Percentiles rank a stretch among this genome's conserved stretches.
Evolutionary conservation across 2,888 invertebrate genomes (phyloP).

Genomic region (Protodeltote pygarga): DNA sequence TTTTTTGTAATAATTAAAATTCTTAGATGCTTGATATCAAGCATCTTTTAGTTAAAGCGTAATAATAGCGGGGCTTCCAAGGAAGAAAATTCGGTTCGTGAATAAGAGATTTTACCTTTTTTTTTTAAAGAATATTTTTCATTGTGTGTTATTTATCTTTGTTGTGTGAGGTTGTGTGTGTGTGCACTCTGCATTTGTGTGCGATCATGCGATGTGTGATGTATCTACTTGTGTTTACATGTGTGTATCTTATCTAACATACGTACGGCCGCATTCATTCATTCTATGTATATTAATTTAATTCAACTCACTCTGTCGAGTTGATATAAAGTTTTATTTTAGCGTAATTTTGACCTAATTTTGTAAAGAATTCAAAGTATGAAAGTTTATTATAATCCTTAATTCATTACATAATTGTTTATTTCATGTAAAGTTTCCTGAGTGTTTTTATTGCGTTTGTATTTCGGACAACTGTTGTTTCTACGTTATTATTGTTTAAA

Average conservation of each 20-base stretch:
- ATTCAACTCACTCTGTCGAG: slow-evolving; percentile 42
- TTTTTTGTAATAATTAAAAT: no score
- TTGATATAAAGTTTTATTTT: slow-evolving; percentile 33
- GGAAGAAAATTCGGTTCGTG: slow-evolving; percentile 32
- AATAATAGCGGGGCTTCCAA: no score
- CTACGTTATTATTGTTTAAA: slow-evolving; percentile 21
- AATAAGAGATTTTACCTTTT: slow-evolving; percentile 1
- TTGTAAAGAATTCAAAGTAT: slow-evolving; percentile 9
- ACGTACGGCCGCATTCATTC: no score
- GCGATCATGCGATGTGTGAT: slow-evolving; percentile 6
- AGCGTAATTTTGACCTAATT: slow-evolving; percentile 22
- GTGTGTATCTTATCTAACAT: background rate
- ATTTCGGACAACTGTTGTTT: slow-evolving; percentile 47
- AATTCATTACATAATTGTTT: no score
- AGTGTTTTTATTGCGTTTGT: no score
- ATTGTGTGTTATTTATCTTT: background rate
- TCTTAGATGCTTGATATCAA: no score
- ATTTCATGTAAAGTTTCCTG: no score
- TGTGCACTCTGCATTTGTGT: background rate
- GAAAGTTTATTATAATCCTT: slow-evolving; percentile 26
- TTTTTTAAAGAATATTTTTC: background rate
- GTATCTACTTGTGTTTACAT: background rate
- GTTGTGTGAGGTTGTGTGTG: slow-evolving; percentile 4
- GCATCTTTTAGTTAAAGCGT: no score
- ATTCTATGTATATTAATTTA: slow-evolving; percentile 23